Percentiles rank a stretch among this genome's conserved stretches.
Conservation (phyloP, 1,140 invertebrate genomes). For the Watersipora subatra region DNA sequence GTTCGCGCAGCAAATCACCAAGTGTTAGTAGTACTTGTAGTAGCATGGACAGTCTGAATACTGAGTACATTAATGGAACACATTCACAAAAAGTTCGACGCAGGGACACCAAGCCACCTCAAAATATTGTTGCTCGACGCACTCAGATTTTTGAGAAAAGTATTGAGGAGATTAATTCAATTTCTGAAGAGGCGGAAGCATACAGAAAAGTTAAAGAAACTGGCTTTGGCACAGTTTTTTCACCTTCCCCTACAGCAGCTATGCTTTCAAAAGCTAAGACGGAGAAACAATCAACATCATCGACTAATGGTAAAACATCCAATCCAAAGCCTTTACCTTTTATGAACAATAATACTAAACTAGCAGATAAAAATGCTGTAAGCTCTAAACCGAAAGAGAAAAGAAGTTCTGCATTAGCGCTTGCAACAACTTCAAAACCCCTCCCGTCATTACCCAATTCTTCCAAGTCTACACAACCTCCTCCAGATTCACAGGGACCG, state of each 20-base stretch:
- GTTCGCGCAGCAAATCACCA: not conserved
- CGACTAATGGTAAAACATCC: not conserved
- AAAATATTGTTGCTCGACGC: not conserved
- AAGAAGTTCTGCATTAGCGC: not conserved
- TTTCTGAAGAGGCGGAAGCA: not conserved
- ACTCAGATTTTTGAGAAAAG: not conserved
- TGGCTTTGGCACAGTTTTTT: not conserved
- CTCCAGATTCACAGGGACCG: too few relatives aligned
- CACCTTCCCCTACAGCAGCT: not conserved
- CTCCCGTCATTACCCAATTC: not conserved
- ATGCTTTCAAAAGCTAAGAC: not conserved
- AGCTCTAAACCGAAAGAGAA: not conserved
- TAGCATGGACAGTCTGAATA: not conserved
- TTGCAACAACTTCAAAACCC: too few relatives aligned
- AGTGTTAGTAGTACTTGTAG: not conserved
- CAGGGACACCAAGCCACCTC: not conserved
- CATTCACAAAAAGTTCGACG: not conserved
- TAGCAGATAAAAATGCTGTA: not conserved
- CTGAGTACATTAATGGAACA: not conserved
- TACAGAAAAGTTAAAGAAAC: not conserved
- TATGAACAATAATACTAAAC: not conserved
- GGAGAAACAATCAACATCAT: not conserved
- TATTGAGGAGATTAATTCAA: not conserved
- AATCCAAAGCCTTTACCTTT: not conserved
- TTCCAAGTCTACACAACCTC: not conserved